Base-by-base conservation (phyloP, 2,797 vertebrate genomes). In the Lacerta agilis region DNA sequence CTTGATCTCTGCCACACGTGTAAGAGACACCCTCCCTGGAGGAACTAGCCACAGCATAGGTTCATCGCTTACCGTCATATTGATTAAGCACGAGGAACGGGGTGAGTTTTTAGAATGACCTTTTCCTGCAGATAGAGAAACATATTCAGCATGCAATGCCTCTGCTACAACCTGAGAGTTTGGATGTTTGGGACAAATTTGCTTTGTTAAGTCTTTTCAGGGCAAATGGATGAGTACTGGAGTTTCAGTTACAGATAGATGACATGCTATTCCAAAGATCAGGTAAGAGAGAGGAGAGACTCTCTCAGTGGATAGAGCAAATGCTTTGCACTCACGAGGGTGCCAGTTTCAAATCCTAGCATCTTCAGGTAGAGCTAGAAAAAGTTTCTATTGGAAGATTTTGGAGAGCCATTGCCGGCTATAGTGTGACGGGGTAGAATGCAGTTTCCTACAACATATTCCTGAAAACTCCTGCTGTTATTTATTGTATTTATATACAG, bases 101-200 rank as follows among this genome's bases (percentile, higher is more conserved):
- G 77, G 15, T 3, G 25, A 9, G 23, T 36, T 38, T 17, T 10
- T 25, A 61, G 36, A 49, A 49, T 6, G 13, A 75, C 83, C 69
- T 80, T 18, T 81, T 55, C 43, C 69, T 81, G 71, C 38, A 85
- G 11, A 81, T 3, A 89, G 45, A 89, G 78, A 89, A 88, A 66
- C n/a, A 84, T 27, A 58, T 11, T 75, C 11, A 76, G 36, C 45
- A 64, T 66, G 41, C 75, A 75, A 89, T 85, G 17, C 23, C 61
- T n/a, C 58, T n/a, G 11, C 45, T 15, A 29, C 27, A 58, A 79
- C 20, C 25, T 78, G 36, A 67, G 43, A 71, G 45, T n/a, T 18
- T 33, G 49, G 29, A 61, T 20, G 33, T 36, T 7, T 33, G n/a
- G 29, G 49, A 33, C 38, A 79, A 38, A 25, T 55, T 38, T 67